These are phyloP conservation scores for Brachirus orientalis DNA, from an alignment of 2,113 vertebrate genomes.

Conservation along the genomic window DNA sequence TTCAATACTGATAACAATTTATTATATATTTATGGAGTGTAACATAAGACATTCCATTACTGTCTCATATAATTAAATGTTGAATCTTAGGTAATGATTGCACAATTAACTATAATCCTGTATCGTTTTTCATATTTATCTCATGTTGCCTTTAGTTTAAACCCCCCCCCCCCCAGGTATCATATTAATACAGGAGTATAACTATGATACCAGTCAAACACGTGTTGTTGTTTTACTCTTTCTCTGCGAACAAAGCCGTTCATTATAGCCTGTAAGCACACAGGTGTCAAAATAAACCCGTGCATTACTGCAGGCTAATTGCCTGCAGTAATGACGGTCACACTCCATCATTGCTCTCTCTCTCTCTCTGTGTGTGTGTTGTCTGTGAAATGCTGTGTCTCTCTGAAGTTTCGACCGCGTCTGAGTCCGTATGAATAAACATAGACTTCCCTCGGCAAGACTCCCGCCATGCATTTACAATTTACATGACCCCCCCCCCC, in stretches of 20 bases:
- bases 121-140: too few relatives aligned
- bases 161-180: too few relatives aligned
- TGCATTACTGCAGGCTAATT: constrained; percentile 65
- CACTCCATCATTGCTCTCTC: constrained; percentile 25
- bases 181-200: neutral
- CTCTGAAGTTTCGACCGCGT: constrained; percentile 54
- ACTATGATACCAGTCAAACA: neutral
- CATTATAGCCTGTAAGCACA: neutral
- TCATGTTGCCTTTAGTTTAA: too few relatives aligned
- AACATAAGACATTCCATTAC: too few relatives aligned
- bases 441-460: constrained; percentile 41
- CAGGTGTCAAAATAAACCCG: constrained; percentile 54
- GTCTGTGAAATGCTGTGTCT: neutral
- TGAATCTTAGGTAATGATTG: too few relatives aligned
- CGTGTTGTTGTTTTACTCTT: neutral
- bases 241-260: neutral
- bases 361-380: neutral
- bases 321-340: constrained; percentile 44
- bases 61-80: too few relatives aligned
- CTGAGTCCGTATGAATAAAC: constrained; percentile 79
- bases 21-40: too few relatives aligned
- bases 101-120: too few relatives aligned
- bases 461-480: constrained; percentile 55
- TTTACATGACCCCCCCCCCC: too few relatives aligned
- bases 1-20: too few relatives aligned